Conservation (phyloP, 2,797 vertebrate genomes). For the Erpetoichthys calabaricus region DNA sequence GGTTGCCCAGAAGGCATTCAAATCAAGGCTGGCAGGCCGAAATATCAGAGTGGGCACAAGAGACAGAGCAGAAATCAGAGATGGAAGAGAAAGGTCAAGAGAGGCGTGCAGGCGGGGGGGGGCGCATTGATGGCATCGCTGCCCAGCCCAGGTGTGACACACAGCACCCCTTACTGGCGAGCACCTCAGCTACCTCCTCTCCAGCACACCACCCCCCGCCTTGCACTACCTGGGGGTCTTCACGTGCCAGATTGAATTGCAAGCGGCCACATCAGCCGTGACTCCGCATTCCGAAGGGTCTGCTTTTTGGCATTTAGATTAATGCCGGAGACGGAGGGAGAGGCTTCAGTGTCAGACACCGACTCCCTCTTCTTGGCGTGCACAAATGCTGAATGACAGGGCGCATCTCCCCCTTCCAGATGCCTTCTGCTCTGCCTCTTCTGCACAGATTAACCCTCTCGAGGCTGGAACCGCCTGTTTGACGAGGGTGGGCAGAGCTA, state of each 20-base stretch:
- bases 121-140: no score
- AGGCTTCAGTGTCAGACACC: slow-evolving; percentile 24
- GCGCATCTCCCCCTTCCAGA: slow-evolving; percentile 26
- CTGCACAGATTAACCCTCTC: not conserved
- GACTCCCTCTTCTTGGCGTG: slow-evolving; percentile 24
- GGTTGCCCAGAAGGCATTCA: not conserved
- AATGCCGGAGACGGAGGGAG: slow-evolving; percentile 39
- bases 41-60: not conserved
- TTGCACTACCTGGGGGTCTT: slow-evolving; percentile 41
- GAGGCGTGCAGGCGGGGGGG: not conserved
- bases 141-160: slow-evolving; percentile 24
- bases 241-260: slow-evolving; percentile 41
- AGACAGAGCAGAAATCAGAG: not conserved
- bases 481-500: no score
- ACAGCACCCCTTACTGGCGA: slow-evolving; percentile 22
- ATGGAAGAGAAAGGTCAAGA: not conserved
- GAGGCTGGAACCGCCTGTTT: no score
- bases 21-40: not conserved
- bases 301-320: slow-evolving; percentile 37
- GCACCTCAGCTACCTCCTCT: no score
- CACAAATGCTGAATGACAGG: slow-evolving; percentile 24
- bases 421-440: slow-evolving; percentile 11
- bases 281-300: slow-evolving; percentile 32
- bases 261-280: slow-evolving; percentile 30
- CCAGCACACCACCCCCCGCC: no score